These are phyloP conservation scores for Phenacoccus solenopsis DNA, from an alignment of 1,140 invertebrate species.

Conservation along the genomic window DNA sequence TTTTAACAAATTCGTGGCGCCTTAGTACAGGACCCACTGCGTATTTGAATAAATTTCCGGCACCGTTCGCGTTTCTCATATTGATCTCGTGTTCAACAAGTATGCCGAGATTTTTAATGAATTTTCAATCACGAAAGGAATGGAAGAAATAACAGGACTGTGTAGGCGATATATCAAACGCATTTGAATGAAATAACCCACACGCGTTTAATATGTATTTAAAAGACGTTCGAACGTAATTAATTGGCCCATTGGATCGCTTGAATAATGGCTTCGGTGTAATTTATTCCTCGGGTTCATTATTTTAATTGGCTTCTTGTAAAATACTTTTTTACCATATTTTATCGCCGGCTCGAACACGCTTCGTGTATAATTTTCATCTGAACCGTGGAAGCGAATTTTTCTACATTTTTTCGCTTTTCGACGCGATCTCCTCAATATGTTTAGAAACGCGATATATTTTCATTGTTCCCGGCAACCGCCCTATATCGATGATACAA, in stretches of 20 bases:
- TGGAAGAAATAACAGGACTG: neutral
- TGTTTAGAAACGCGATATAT: neutral
- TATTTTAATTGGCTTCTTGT: constrained; percentile 18
- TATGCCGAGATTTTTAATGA: neutral
- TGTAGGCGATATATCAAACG: constrained; percentile 3
- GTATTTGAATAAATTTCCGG: no score
- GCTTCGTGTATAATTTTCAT: neutral
- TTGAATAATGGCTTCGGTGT: constrained; percentile 5
- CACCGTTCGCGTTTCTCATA: neutral
- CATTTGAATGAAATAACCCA: constrained; percentile 16
- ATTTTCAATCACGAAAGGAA: neutral
- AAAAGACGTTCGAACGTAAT: neutral
- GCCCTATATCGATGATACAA: neutral
- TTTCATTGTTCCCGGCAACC: neutral
- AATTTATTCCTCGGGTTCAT: neutral
- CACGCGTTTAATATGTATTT: neutral
- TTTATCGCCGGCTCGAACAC: no score
- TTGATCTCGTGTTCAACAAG: neutral
- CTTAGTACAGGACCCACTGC: no score
- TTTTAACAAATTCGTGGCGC: no score
- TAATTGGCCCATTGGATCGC: constrained; percentile 9
- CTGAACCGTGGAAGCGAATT: neutral
- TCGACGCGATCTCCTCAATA: no score
- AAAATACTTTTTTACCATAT: neutral
- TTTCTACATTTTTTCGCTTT: neutral